phyloP scores from a whole-genome alignment of 2,113 vertebrate species.

The Phycodurus eques region DNA sequence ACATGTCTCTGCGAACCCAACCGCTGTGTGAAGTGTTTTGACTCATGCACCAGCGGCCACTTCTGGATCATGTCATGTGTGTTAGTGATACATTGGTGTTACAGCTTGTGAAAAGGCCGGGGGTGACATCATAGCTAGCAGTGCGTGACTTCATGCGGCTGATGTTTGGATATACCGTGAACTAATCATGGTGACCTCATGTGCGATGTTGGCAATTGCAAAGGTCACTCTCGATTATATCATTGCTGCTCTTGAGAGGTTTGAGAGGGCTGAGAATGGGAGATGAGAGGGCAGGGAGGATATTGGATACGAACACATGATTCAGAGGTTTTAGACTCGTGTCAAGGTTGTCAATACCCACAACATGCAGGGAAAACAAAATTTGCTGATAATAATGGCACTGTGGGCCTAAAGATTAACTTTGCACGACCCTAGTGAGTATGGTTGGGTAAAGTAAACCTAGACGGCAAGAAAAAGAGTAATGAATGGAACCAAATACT shows the following conservation, averaged over 20 bases:
- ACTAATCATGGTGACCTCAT: slow-evolving; percentile 14
- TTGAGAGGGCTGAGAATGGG: slow-evolving; percentile 8
- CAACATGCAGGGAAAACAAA: no score
- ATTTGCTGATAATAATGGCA: no score
- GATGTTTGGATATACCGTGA: slow-evolving; percentile 20
- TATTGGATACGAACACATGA: slow-evolving; percentile 9
- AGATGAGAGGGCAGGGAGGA: slow-evolving; percentile 12
- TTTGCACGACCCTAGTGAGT: no score
- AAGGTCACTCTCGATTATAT: slow-evolving; percentile 35
- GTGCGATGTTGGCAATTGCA: slow-evolving; percentile 17
- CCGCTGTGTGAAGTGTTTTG: slow-evolving; percentile 33
- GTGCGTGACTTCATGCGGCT: slow-evolving; percentile 18
- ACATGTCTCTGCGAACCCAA: not conserved
- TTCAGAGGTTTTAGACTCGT: slow-evolving; percentile 22
- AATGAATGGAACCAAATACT: no score
- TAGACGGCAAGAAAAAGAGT: no score
- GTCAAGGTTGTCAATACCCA: no score
- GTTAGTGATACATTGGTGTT: slow-evolving; percentile 16
- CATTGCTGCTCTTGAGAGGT: slow-evolving; percentile 17
- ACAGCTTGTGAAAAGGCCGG: slow-evolving; percentile 12
- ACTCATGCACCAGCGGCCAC: slow-evolving; percentile 25
- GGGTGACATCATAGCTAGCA: slow-evolving; percentile 25
- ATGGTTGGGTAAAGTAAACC: no score
- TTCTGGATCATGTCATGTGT: slow-evolving; percentile 26
- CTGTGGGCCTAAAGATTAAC: no score